Base-by-base conservation (phyloP, 1,140 invertebrate genomes). In the Cylas formicarius region DNA sequence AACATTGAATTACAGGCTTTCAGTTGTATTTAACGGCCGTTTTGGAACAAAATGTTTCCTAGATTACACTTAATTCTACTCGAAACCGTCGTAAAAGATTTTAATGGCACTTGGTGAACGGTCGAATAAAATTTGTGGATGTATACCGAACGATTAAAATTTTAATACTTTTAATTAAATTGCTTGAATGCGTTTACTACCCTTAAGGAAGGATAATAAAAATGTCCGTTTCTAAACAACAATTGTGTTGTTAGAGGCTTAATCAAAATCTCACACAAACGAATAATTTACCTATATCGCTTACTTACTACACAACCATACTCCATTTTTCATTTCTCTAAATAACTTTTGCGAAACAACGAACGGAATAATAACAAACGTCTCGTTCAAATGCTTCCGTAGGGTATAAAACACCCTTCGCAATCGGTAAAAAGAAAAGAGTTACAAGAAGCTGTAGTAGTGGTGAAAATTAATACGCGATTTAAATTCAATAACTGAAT, bases 61-160 rank as follows among this genome's bases (percentile, higher is more conserved):
- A 37, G 35, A 37, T 37, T 24, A 37, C 35, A 20, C 35, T 23
- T 37, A 37, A 37, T 37, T 37, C 26, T 37, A 37, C 35, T 37
- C 26, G n/a, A 37, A 23, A 23, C 21, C 35, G 21, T 37, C 35
- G 35, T 37, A 37, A 37, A 37, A 37, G 35, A 20, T 37, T 37
- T 37, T 37, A 37, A 37, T 37, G 23, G 26, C 35, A 20, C 13
- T 37, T 2, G n/a, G 26, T 17, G 19, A 37, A 37, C 20, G n/a
- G 35, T 23, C 18, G 18, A 37, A 23, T 37, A 19, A 37, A 37
- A 37, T 37, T 37, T 37, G 18, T 23, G 26, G 35, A 37, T 22
- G 4, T n/a, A n/a, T 23, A 23, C 19, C 21, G 35, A 10, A 23
- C 26, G n/a, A 21, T 37, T 24, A 37, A 37, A 37, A 19, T 35